Evolutionary conservation across 1,140 invertebrate genomes (phyloP).

Genomic region (Monochamus saltuarius): DNA sequence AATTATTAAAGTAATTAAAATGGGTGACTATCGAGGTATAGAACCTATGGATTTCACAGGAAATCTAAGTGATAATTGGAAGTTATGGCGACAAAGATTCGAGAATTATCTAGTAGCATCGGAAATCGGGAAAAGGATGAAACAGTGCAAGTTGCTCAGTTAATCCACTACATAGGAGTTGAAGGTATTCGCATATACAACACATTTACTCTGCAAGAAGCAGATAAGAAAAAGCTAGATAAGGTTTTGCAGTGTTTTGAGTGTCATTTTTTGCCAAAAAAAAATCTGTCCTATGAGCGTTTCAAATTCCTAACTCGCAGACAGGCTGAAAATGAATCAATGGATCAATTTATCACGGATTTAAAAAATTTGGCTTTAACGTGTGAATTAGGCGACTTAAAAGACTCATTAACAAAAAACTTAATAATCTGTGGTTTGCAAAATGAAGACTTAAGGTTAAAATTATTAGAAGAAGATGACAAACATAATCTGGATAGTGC

Average conservation of each 20-base stretch:
- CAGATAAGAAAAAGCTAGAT: background rate
- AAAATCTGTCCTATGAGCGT: too few relatives aligned
- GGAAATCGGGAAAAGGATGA: conserved; percentile 14
- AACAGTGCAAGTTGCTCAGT: conserved; percentile 12
- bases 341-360: conserved; percentile 26
- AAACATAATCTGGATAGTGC: too few relatives aligned
- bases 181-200: too few relatives aligned
- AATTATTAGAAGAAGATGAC: too few relatives aligned
- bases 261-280: too few relatives aligned
- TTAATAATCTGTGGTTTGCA: conserved; percentile 28
- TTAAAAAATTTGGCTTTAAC: conserved; percentile 19
- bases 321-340: conserved; percentile 9
- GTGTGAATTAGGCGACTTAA: conserved; percentile 25
- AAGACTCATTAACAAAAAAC: conserved; percentile 21
- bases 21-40: background rate
- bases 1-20: too few relatives aligned
- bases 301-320: conserved; percentile 2
- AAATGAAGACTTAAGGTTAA: conserved; percentile 12
- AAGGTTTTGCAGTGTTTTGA: too few relatives aligned
- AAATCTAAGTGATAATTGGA: conserved; percentile 18
- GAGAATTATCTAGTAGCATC: conserved; percentile 18
- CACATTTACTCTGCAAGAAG: background rate
- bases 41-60: background rate
- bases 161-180: background rate
- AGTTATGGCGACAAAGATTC: conserved; percentile 10